Percentiles rank a stretch among this genome's conserved stretches.
Conservation (phyloP, 2,888 invertebrate species). For the Autographa pulchrina region DNA sequence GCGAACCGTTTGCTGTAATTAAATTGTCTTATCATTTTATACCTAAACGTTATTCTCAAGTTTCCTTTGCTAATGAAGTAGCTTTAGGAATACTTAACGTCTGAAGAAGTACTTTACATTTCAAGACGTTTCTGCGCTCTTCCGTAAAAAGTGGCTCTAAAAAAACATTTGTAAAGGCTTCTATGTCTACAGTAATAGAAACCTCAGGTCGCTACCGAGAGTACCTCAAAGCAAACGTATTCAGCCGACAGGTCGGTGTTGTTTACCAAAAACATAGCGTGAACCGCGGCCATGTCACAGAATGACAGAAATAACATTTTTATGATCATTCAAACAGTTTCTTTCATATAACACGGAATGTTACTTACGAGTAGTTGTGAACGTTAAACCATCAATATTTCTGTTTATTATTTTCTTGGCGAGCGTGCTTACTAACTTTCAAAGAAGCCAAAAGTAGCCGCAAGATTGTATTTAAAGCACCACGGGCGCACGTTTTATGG, state of each 20-base stretch:
- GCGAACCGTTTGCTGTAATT: constrained; percentile 30
- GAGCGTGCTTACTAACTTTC: constrained; percentile 38
- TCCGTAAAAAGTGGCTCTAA: constrained; percentile 12
- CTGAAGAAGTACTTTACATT: constrained; percentile 1
- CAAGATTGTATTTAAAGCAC: constrained; percentile 22
- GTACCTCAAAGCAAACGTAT: constrained; percentile 48
- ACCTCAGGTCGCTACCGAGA: constrained; percentile 41
- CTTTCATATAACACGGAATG: constrained; percentile 58
- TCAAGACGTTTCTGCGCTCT: constrained; percentile 3
- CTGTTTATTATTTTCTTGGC: constrained; percentile 53
- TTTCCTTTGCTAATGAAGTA: constrained; percentile 26
- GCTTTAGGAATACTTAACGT: constrained; percentile 7
- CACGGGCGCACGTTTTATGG: constrained; percentile 18
- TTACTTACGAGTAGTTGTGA: constrained; percentile 52
- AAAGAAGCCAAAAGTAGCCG: constrained; percentile 37
- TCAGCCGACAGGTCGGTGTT: constrained; percentile 50
- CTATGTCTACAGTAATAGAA: constrained; percentile 53
- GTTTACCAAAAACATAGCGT: constrained; percentile 58
- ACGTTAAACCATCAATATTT: constrained; percentile 56
- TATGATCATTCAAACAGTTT: constrained; percentile 57
- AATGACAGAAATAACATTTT: constrained; percentile 65
- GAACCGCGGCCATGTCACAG: constrained; percentile 58
- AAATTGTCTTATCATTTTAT: constrained; percentile 33
- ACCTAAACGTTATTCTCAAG: constrained; percentile 28
- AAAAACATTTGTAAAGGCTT: constrained; percentile 33